Base-by-base conservation (phyloP, 1,140 invertebrate genomes). In the Drosophila saltans region DNA sequence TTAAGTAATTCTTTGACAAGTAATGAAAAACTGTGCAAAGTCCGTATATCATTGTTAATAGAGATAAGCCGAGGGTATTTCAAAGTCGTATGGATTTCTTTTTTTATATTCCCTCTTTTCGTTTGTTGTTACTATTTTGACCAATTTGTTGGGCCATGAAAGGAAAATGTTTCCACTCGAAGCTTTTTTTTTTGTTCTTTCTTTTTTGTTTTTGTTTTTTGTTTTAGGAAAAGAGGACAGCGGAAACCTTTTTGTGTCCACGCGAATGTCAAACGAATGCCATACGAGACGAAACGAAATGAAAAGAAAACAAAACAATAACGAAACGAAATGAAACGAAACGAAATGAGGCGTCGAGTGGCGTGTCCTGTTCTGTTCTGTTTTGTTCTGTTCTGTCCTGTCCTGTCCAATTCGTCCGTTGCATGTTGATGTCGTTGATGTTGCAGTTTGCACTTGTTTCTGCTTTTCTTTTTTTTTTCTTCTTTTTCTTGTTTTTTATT, bases 121-220 rank as follows among this genome's bases (percentile, higher is more conserved):
- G 33, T 59, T 36, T 60, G 41, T 39, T 52, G 36, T 63, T 75
- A 43, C 74, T 75, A 67, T 75, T 78, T 70, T 68, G 68, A 68
- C 36, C 67, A 75, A 78, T 78, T 78, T 78, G 75, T 75, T 78
- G 75, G 61, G 67, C 75, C 75, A 75, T 78, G 45, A 43, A 52
- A 9, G 56, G 6, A 52, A 3, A 60, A 41, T 9, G 45, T 39
- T 67, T 58, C 28, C 57, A 43, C 39, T 59, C 36, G 26, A 16
- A 28, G 10, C 30, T 57, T 39, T 4, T 21, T 11, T 56, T 36
- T 36, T 36, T n/a, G n/a, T n/a, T 41, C 45, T 33, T 39, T 52
- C 61, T 5, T 36, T 36, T 36, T 36, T 36, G 3, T 36, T 6
- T 36, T 36, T 36, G 33, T 36, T 36, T 36, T 36, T 36, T 36